Evolutionary conservation across 37 sponge, comb jelly and placozoan genomes (phyloP).

Genomic region (Mnemiopsis leidyi): DNA sequence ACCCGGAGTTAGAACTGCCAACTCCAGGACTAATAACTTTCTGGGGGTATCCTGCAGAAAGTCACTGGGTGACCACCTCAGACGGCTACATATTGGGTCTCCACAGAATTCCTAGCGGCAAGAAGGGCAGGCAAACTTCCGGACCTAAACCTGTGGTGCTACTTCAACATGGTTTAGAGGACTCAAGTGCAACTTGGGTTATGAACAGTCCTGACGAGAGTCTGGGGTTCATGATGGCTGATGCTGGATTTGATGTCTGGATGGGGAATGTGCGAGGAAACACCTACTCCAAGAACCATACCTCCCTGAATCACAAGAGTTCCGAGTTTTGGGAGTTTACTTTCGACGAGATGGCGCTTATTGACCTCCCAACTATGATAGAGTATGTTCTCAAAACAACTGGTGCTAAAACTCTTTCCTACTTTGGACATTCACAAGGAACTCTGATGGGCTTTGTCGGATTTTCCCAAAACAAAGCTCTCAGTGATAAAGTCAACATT

Average conservation of each 20-base stretch:
- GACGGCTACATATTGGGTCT: conserved; percentile 88
- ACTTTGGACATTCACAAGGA: conserved; percentile 68
- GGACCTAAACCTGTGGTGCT: conserved; percentile 72
- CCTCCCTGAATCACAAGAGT: conserved; percentile 69
- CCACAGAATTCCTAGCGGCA: conserved; percentile 81
- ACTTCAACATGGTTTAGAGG: conserved; percentile 87
- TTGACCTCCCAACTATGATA: conserved; percentile 86
- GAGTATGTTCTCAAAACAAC: conserved; percentile 73
- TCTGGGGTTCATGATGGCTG: conserved; percentile 84
- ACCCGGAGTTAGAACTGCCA: not conserved
- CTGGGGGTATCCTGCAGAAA: conserved; percentile 82
- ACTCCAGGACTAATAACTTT: not conserved
- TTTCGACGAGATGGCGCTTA: conserved; percentile 84
- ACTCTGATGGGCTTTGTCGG: conserved; percentile 12
- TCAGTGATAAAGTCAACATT: not conserved
- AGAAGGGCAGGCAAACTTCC: not conserved
- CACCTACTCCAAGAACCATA: conserved; percentile 88
- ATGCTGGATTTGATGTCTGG: conserved; percentile 97
- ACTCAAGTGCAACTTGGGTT: conserved; percentile 84
- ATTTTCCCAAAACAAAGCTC: not conserved
- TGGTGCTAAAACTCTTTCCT: conserved; percentile 72
- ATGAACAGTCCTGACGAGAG: conserved; percentile 79
- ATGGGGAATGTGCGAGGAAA: conserved; percentile 95
- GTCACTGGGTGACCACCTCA: conserved; percentile 75
- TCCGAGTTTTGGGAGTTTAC: conserved; percentile 88